Conservation (phyloP, 2,888 invertebrate species). For the Apodemia duryi region DNA sequence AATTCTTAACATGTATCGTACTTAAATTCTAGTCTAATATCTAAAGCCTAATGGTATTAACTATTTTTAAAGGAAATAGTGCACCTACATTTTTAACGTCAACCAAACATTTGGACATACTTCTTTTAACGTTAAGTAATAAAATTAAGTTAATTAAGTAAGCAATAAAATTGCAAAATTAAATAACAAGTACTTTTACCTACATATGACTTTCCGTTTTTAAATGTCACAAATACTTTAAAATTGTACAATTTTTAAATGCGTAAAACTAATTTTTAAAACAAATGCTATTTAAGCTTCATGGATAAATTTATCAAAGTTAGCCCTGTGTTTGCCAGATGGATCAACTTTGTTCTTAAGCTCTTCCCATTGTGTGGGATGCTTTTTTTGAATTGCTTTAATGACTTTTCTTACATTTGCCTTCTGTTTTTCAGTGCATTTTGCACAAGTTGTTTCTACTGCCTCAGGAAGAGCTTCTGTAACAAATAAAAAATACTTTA, state of each 20-base stretch:
- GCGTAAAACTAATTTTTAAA: background rate
- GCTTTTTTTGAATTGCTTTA: conserved; percentile 77
- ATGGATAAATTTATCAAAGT: conserved; percentile 63
- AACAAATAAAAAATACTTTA: conserved; percentile 16
- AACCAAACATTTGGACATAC: no score
- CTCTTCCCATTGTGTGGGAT: conserved; percentile 79
- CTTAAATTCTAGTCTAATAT: background rate
- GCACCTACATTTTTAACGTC: no score
- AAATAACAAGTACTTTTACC: no score
- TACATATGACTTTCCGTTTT: background rate
- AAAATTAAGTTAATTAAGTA: no score
- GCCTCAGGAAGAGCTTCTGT: conserved; percentile 47
- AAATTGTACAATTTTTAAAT: conserved; percentile 1
- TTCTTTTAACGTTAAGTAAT: no score
- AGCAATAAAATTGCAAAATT: no score
- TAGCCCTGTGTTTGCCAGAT: conserved; percentile 72
- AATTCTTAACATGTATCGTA: background rate
- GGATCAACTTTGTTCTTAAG: conserved; percentile 82
- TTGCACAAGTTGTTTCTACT: conserved; percentile 63
- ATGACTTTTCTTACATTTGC: conserved; percentile 74
- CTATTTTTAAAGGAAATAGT: no score
- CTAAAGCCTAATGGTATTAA: no score
- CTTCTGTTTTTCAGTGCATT: conserved; percentile 82
- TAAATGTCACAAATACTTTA: background rate
- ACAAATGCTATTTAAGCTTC: conserved; percentile 20